These are phyloP conservation scores for Ceratina japonica DNA, from an alignment of 1,140 invertebrate species.

Conservation along the genomic window DNA sequence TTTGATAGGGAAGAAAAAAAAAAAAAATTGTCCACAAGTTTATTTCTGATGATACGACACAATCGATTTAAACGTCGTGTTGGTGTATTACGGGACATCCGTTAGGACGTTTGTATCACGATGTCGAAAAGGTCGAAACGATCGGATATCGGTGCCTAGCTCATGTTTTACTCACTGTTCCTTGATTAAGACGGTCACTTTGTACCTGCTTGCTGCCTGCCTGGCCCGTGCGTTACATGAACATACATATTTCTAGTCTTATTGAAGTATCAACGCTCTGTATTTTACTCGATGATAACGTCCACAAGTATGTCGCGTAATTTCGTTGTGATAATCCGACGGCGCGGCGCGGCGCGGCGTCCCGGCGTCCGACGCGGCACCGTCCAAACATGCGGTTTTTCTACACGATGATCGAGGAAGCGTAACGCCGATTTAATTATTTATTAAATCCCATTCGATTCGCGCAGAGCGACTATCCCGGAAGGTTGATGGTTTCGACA, in stretches of 20 bases:
- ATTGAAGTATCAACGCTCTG: slow-evolving; percentile 54
- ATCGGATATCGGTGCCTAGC: slow-evolving; percentile 61
- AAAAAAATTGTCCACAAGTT: neutral
- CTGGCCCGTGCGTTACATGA: slow-evolving; percentile 60
- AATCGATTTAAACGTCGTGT: slow-evolving; percentile 17
- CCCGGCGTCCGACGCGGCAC: neutral
- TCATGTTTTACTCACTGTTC: slow-evolving; percentile 59
- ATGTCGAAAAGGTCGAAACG: slow-evolving; percentile 70
- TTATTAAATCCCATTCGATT: slow-evolving; percentile 56
- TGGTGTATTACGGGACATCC: slow-evolving; percentile 41
- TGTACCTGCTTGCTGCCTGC: slow-evolving; percentile 67
- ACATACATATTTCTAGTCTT: slow-evolving; percentile 59
- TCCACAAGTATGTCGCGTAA: slow-evolving; percentile 64
- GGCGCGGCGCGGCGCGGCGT: slow-evolving; percentile 11
- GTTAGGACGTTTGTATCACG: slow-evolving; percentile 54
- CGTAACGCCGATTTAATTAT: slow-evolving; percentile 54
- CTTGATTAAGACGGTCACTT: slow-evolving; percentile 66
- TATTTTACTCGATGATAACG: slow-evolving; percentile 60
- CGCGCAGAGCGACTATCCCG: slow-evolving; percentile 48
- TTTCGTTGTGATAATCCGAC: slow-evolving; percentile 60
- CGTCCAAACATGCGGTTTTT: slow-evolving; percentile 40
- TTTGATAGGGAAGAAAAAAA: neutral
- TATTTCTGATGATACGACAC: neutral
- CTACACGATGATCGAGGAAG: slow-evolving; percentile 38
- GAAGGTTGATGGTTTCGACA: slow-evolving; percentile 67